Base-by-base conservation (phyloP, 2,888 invertebrate species). In the Ganaspis brasiliensis region DNA sequence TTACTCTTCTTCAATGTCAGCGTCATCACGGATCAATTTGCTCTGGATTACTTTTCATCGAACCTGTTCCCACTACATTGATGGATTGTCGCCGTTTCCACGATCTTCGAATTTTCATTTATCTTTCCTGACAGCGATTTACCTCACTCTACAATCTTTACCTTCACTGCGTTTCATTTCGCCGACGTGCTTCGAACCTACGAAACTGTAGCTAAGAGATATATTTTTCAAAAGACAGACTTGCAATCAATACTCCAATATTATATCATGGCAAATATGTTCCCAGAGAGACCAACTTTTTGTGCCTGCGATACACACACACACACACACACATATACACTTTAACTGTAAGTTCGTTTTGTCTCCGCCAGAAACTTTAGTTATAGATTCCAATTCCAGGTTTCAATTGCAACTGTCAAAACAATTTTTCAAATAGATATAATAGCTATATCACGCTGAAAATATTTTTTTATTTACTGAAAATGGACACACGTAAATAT, bases 111-210 rank as follows among this genome's bases (percentile, higher is more conserved):
- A 21, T 63, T 63, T 63, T 40, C 40, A 63, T 63, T 63, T 40
- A 63, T 45, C 24, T 40, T 8, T n/a, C 63, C n/a, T 63, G 40
- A 37, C 63, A 40, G 63, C 63, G 63, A 40, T 63, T 37, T 63
- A 63, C 14, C 21, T 12, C 49, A 49, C n/a, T 49, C 49, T 49
- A 49, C 49, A 8, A 49, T 49, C n/a, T 49, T 6, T 49, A 49
- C 31, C 31, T 31, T 49, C 5, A n/a, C 49, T 19, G 49, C 49
- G 16, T 49, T 49, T 49, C 49, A 49, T 49, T 49, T 8, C 49
- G n/a, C n/a, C n/a, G 49, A 49, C 49, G 16, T 49, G 49, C 49
- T 49, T 49, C 16, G 49, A 49, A 49, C n/a, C 49, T 49, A 8
- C 16, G 49, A 49, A 49, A 49, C 49, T 49, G n/a, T 49, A 16